Base-by-base conservation (phyloP, 2,113 vertebrate genomes). In the Oplegnathus fasciatus region DNA sequence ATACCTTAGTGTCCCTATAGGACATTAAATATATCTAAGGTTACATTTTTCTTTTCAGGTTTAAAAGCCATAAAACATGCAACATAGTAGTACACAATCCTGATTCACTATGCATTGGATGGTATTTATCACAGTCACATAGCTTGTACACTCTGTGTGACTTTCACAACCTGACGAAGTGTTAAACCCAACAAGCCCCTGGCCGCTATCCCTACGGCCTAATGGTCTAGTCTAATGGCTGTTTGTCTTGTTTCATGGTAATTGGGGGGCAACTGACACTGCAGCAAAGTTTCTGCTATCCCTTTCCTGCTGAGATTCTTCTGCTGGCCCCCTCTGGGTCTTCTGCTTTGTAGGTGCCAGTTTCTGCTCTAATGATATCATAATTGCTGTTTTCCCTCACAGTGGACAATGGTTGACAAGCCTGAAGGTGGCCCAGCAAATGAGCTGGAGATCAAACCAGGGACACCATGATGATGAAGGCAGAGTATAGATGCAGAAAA, bases 161-260 rank as follows among this genome's bases (percentile, higher is more conserved):
- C 87, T 88, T 90, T 89, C 78, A 86, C 81, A 89, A 89, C 90
- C 75, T 81, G 88, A 90, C 44, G 10, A 85, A 85, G 74, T 86
- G 78, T 88, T 87, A 90, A 88, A 86, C 46, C 88, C 88, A 82
- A 85, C 75, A 87, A 88, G 85, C 77, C 85, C 79, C 80, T 44
- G 84, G 84, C 37, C 3, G 17, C 79, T 78, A 70, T 88, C 82
- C 83, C 83, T 85, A 62, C 86, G 80, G 82, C 86, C 87, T 93
- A 94, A 95, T 93, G 92, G 88, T 66, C 84, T 64, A 34, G 68
- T 88, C 90, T 93, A 93, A 95, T 91, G 88, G 93, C 86, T 84
- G 92, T 88, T 93, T 84, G 90, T 87, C 93, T 93, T 92, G 90
- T 89, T 90, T 89, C 87, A 71, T 86, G 82, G 90, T 95, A 95